phyloP scores from a whole-genome alignment of 2,797 vertebrate species.

The Serranus cabrilla region DNA sequence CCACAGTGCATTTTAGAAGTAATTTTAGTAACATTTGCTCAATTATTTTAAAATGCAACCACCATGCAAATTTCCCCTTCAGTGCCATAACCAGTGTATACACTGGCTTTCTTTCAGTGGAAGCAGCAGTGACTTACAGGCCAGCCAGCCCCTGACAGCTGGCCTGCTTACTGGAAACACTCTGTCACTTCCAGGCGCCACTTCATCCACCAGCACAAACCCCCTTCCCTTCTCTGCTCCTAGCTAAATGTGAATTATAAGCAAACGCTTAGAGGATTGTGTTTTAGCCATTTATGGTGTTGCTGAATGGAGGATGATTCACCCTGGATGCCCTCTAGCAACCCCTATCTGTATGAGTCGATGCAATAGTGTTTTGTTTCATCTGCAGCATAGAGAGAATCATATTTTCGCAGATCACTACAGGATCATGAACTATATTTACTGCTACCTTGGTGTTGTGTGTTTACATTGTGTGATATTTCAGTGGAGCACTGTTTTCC shows the following conservation, averaged over 20 bases:
- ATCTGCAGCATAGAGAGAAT: constrained; percentile 23
- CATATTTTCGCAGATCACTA: not conserved
- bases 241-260: constrained; percentile 22
- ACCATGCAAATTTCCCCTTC: constrained; percentile 18
- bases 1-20: not conserved
- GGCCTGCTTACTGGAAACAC: constrained; percentile 72
- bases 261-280: not conserved
- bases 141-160: constrained; percentile 56
- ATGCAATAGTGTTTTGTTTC: constrained; percentile 29
- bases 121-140: constrained; percentile 45
- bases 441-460: constrained; percentile 20
- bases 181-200: constrained; percentile 62
- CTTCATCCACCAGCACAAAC: constrained; percentile 40
- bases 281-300: constrained; percentile 59
- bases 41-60: constrained; percentile 9
- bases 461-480: constrained; percentile 28
- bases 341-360: constrained; percentile 2
- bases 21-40: not conserved
- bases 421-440: constrained; percentile 24
- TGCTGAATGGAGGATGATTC: constrained; percentile 36
- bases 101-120: constrained; percentile 27
- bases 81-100: constrained; percentile 15
- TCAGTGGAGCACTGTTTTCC: constrained; percentile 11
- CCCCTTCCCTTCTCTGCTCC: constrained; percentile 13
- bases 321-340: constrained; percentile 16